These are phyloP conservation scores for Malthinus seriepunctatus DNA, from an alignment of 2,888 invertebrate genomes.

Conservation along the genomic window DNA sequence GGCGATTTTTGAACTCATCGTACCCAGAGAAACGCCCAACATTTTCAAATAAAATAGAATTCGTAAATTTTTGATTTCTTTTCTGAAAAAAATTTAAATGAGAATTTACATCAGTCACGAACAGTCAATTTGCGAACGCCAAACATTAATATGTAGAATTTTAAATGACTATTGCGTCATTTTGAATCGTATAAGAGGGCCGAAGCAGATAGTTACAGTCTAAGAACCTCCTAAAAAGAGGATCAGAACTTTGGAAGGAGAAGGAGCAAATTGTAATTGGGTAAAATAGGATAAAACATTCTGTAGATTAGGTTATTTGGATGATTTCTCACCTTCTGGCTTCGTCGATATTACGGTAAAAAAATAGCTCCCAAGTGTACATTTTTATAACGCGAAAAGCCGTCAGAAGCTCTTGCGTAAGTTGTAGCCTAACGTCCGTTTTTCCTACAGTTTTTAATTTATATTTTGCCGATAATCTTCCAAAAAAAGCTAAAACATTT, in stretches of 20 bases:
- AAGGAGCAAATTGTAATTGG: too few relatives aligned
- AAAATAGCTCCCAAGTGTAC: slow-evolving; percentile 66
- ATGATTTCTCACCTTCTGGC: slow-evolving; percentile 67
- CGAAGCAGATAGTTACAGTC: too few relatives aligned
- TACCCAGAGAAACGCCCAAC: slow-evolving; percentile 41
- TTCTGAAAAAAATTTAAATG: slow-evolving; percentile 53
- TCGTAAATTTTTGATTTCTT: slow-evolving; percentile 64
- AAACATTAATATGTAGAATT: too few relatives aligned
- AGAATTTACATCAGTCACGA: too few relatives aligned
- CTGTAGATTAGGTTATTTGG: neutral
- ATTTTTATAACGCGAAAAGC: slow-evolving; percentile 82
- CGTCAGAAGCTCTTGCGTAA: slow-evolving; percentile 88
- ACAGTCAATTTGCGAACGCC: too few relatives aligned
- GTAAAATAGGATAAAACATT: neutral
- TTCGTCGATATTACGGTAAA: slow-evolving; percentile 70
- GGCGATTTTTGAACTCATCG: slow-evolving; percentile 44
- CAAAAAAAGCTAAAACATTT: slow-evolving; percentile 61
- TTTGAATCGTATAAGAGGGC: too few relatives aligned
- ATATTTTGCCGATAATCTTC: slow-evolving; percentile 26
- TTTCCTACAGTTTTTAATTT: slow-evolving; percentile 44
- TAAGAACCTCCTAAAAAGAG: too few relatives aligned
- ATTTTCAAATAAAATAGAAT: slow-evolving; percentile 45
- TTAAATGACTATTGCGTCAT: too few relatives aligned
- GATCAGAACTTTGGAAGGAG: too few relatives aligned
- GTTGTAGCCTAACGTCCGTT: slow-evolving; percentile 82